Conservation (phyloP, 92 coral and sea anemone genomes). For the Meandrina meandrites region DNA sequence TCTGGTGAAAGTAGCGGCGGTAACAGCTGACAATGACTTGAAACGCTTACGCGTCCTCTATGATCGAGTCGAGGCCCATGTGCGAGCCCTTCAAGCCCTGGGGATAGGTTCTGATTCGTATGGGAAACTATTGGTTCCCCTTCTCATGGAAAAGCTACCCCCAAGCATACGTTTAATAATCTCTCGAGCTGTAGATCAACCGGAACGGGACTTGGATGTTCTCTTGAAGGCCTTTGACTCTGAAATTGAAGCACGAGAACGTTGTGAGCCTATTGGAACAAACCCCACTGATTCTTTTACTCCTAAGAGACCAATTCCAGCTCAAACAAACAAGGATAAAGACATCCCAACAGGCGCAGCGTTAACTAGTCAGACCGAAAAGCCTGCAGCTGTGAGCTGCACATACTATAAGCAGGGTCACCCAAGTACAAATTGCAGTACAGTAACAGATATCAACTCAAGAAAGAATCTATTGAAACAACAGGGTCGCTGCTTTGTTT, state of each 20-base stretch:
- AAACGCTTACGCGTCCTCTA: constrained; percentile 25
- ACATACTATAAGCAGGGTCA: constrained; percentile 36
- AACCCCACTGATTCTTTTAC: no score
- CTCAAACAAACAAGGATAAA: no score
- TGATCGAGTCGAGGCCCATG: constrained; percentile 32
- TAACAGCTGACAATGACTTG: no score
- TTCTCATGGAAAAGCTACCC: constrained; percentile 17
- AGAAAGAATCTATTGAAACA: constrained; percentile 28
- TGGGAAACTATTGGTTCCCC: constrained; percentile 36
- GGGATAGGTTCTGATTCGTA: constrained; percentile 15
- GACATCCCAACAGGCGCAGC: constrained; percentile 13
- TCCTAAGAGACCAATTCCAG: no score
- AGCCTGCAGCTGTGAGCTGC: no score
- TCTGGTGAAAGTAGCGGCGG: no score
- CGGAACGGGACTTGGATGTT: constrained; percentile 34
- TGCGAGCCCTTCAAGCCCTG: constrained; percentile 7
- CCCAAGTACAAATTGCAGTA: constrained; percentile 32
- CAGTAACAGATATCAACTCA: constrained; percentile 39
- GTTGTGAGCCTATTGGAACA: background rate
- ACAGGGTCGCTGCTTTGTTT: constrained; percentile 47
- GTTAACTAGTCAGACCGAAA: background rate
- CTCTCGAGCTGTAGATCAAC: constrained; percentile 13
- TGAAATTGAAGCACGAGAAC: constrained; percentile 37
- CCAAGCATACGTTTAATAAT: constrained; percentile 24
- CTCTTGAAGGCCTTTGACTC: constrained; percentile 26